These are phyloP conservation scores for Cavia aperea DNA, from an alignment of 2,113 vertebrate species.

Conservation along the genomic window DNA sequence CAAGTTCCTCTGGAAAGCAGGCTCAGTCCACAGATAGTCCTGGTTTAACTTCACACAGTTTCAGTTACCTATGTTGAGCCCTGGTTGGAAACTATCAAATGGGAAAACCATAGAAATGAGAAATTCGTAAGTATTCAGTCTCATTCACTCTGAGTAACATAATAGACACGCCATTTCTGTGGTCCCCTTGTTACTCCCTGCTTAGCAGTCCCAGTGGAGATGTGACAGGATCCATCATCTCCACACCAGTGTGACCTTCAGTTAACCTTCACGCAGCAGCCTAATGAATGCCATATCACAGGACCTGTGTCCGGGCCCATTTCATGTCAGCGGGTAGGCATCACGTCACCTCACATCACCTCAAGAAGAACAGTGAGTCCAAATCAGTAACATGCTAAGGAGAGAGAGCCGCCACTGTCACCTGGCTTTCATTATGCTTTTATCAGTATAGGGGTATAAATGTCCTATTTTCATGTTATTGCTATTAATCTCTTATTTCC, in stretches of 20 bases:
- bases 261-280: no score
- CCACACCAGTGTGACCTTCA: neutral
- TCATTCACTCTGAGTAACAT: neutral
- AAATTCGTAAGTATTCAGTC: neutral
- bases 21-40: fast-evolving
- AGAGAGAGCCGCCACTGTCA: neutral
- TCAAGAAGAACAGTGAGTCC: neutral
- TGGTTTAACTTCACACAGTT: neutral
- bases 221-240: no score
- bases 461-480: neutral
- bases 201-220: neutral
- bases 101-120: neutral
- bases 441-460: neutral
- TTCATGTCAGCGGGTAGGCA: no score
- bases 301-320: neutral
- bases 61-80: neutral
- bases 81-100: neutral
- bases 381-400: neutral
- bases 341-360: no score
- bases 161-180: neutral
- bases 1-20: neutral
- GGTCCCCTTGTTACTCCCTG: no score
- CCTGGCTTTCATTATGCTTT: neutral
- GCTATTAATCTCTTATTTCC: neutral
- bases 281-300: neutral